Conservation (phyloP, 2,888 invertebrate species). For the Chydorus sphaericus region DNA sequence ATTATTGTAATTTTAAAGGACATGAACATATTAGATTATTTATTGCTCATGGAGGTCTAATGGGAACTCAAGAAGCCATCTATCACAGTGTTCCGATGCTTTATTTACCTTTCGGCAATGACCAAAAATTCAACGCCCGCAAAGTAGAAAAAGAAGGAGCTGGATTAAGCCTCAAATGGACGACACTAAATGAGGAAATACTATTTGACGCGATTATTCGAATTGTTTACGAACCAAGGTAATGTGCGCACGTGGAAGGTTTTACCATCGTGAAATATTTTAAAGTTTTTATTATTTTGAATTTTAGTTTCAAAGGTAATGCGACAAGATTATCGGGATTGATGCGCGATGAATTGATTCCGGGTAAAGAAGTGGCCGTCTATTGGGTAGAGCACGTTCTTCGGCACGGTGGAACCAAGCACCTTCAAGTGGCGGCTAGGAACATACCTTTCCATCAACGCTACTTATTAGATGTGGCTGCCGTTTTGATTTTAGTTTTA, state of each 20-base stretch:
- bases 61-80: background rate
- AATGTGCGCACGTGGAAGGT: too few species aligned
- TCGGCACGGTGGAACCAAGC: background rate
- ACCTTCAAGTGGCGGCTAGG: background rate
- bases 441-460: background rate
- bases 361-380: background rate
- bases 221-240: background rate
- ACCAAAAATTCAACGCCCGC: slow-evolving; percentile 1
- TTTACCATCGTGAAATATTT: too few species aligned
- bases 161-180: background rate
- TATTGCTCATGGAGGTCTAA: background rate
- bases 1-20: background rate
- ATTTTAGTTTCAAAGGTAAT: background rate
- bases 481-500: background rate
- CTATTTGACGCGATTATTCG: background rate
- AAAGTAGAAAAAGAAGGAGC: background rate
- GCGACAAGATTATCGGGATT: background rate
- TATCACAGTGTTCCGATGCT: background rate
- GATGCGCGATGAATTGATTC: background rate
- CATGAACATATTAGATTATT: background rate
- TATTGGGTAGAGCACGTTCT: background rate
- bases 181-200: background rate
- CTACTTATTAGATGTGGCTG: background rate
- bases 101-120: background rate
- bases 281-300: too few species aligned